These are phyloP conservation scores for Andrena haemorrhoa DNA, from an alignment of 2,888 invertebrate genomes.

Conservation along the genomic window DNA sequence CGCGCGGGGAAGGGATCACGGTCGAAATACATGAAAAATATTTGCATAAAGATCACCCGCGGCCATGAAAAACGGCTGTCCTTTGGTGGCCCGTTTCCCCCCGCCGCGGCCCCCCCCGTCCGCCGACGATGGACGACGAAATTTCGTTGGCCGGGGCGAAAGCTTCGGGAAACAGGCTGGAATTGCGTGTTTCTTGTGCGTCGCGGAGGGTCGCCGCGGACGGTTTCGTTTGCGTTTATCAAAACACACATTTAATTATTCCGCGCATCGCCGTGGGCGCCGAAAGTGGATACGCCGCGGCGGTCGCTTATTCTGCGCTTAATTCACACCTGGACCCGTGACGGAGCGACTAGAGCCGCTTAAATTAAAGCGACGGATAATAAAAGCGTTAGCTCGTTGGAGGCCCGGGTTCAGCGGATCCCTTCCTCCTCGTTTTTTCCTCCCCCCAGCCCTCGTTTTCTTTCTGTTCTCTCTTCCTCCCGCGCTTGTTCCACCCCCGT, in stretches of 20 bases:
- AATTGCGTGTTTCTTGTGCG: conserved; percentile 50
- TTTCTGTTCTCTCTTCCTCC: conserved; percentile 35
- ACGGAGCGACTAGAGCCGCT: conserved; percentile 82
- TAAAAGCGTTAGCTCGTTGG: conserved; percentile 79
- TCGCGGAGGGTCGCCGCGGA: conserved; percentile 13
- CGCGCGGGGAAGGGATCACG: neutral
- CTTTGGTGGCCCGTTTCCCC: conserved; percentile 10
- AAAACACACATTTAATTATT: conserved; percentile 83
- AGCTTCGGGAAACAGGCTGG: conserved; percentile 20
- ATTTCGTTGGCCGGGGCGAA: conserved; percentile 21
- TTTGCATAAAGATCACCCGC: conserved; percentile 25
- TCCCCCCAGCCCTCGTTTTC: conserved; percentile 33
- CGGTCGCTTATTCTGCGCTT: conserved; percentile 76
- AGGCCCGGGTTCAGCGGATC: conserved; percentile 63
- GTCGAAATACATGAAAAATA: conserved; percentile 4
- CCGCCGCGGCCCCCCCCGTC: neutral
- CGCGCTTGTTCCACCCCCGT: neutral
- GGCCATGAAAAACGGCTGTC: conserved; percentile 9
- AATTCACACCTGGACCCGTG: conserved; percentile 83
- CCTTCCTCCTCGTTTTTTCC: conserved; percentile 54
- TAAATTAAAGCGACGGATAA: conserved; percentile 84
- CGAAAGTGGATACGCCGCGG: conserved; percentile 72
- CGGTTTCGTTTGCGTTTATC: conserved; percentile 77
- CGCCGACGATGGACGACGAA: conserved; percentile 8
- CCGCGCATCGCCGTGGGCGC: conserved; percentile 74